A percentile compares a stretch with the other conserved stretches of the same genome.
These are phyloP conservation scores for Minunthozetes semirufus DNA, from an alignment of 2,888 invertebrate species.

Conservation along the genomic window DNA sequence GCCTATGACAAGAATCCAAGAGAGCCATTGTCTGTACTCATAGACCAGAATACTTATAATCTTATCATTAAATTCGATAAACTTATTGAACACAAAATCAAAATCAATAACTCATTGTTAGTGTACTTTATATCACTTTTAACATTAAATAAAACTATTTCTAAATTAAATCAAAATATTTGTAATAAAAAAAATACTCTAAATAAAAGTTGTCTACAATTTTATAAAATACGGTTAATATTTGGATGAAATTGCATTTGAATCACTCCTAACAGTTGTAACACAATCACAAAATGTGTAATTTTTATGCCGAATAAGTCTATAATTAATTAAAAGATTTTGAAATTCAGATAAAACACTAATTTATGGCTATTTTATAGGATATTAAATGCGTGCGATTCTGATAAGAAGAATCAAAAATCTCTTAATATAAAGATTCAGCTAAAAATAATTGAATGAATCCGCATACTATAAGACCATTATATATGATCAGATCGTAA, in stretches of 20 bases:
- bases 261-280: too few species aligned
- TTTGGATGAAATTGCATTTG: too few species aligned
- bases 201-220: too few species aligned
- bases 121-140: neutral
- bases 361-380: neutral
- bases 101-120: constrained; percentile 13
- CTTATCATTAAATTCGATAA: neutral
- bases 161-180: too few species aligned
- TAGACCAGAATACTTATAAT: neutral
- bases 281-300: too few species aligned
- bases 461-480: too few species aligned
- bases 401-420: neutral
- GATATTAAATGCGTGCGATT: neutral
- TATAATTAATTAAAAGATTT: neutral
- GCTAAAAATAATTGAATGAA: too few species aligned
- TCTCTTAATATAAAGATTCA: too few species aligned
- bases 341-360: neutral
- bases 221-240: too few species aligned
- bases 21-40: constrained; percentile 3
- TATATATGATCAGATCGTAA: too few species aligned
- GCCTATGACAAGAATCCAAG: constrained; percentile 5
- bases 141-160: neutral
- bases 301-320: too few species aligned
- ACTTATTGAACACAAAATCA: constrained; percentile 22
- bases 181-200: too few species aligned